Conservation (phyloP, 1,140 invertebrate genomes). For the Drosophila sturtevanti region DNA sequence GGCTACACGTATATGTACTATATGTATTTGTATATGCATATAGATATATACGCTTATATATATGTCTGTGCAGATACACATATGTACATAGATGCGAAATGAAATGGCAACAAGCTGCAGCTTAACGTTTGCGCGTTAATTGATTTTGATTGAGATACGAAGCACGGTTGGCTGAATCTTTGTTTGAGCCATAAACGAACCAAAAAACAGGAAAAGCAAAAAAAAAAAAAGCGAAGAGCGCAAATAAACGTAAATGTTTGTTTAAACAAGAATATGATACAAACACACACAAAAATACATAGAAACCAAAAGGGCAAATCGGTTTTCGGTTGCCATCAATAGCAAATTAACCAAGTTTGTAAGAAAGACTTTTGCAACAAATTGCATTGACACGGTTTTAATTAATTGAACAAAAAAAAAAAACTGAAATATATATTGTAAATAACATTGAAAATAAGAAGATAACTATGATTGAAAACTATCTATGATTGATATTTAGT, state of each 20-base stretch:
- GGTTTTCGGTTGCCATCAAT: no score
- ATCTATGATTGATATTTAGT: no score
- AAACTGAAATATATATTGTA: no score
- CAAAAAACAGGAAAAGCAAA: background rate
- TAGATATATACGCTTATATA: background rate
- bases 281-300: background rate
- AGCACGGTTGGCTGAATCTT: slow-evolving; percentile 15
- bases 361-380: no score
- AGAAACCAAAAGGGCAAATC: no score
- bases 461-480: no score
- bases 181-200: slow-evolving; percentile 17
- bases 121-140: slow-evolving; percentile 53
- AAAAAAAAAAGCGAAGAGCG: background rate
- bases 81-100: slow-evolving; percentile 32
- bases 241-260: background rate
- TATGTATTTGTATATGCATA: slow-evolving; percentile 6
- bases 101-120: slow-evolving; percentile 56
- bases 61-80: background rate
- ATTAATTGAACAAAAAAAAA: no score
- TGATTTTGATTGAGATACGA: slow-evolving; percentile 56
- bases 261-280: background rate
- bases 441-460: no score
- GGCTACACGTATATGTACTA: no score
- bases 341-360: no score
- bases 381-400: no score